A percentile compares a stretch with the other conserved stretches of the same genome.
phyloP scores from a whole-genome alignment of 1,140 invertebrate species.

The Trinorchestia longiramus region DNA sequence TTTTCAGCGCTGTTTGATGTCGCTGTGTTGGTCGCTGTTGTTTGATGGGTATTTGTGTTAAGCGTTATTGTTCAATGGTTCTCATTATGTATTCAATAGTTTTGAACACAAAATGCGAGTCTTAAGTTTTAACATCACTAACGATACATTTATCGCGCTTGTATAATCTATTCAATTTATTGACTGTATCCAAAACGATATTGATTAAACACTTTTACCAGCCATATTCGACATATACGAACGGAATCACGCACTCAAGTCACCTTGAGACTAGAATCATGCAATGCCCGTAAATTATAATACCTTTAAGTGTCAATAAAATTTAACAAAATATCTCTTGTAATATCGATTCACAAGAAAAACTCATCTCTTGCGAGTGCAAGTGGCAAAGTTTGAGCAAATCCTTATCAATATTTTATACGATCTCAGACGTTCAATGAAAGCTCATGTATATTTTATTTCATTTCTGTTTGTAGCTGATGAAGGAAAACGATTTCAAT shows the following conservation, averaged over 20 bases:
- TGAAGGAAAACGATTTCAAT: neutral
- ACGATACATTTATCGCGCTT: neutral
- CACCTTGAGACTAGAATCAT: neutral
- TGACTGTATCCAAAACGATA: neutral
- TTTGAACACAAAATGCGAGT: neutral
- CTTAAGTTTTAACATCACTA: neutral
- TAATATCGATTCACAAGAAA: neutral
- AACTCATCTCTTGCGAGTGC: neutral
- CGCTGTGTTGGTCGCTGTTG: neutral
- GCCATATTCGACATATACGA: no score
- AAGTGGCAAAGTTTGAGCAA: neutral
- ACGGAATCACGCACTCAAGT: neutral
- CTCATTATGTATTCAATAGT: neutral
- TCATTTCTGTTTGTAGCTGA: neutral
- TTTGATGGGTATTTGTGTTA: neutral
- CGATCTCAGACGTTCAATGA: neutral
- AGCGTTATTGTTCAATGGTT: neutral
- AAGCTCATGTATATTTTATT: neutral
- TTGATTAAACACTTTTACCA: neutral
- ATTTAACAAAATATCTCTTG: neutral
- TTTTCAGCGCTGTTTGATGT: neutral
- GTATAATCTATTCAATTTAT: neutral
- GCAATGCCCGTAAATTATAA: neutral
- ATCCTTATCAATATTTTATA: neutral
- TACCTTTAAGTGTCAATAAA: neutral